These are phyloP conservation scores for Myotis myotis DNA, from an alignment of 2,797 vertebrate species.

Conservation along the genomic window DNA sequence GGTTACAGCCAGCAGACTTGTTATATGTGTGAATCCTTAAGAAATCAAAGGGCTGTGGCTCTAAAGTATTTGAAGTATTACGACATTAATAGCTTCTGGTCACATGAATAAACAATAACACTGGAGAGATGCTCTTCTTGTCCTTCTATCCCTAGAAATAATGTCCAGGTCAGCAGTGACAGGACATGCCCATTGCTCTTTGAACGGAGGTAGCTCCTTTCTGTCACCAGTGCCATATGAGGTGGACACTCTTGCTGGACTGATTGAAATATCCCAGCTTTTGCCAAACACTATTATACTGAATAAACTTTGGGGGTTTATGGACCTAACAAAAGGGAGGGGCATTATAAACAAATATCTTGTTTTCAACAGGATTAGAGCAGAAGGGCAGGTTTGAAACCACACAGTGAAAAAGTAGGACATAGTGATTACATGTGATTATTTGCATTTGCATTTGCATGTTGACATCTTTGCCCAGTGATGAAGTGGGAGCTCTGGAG, in stretches of 20 bases:
- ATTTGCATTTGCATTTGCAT: not conserved
- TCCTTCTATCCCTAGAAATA: not conserved
- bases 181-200: not conserved
- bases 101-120: not conserved
- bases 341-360: not conserved
- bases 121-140: not conserved
- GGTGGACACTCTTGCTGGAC: not conserved
- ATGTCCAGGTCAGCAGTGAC: not conserved
- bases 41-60: not conserved
- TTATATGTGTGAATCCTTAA: not conserved
- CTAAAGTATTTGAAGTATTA: not conserved
- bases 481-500: not conserved
- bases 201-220: not conserved
- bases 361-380: not conserved
- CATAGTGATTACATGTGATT: not conserved
- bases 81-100: not conserved
- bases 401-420: not conserved
- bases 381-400: not conserved
- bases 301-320: not conserved
- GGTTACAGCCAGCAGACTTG: not conserved
- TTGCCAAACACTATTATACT: not conserved
- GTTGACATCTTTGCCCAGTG: not conserved
- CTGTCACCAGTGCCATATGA: too few relatives aligned
- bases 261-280: not conserved
- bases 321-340: not conserved